Evolutionary conservation across 2,797 vertebrate species (phyloP).

Genomic region (Erpetoichthys calabaricus): DNA sequence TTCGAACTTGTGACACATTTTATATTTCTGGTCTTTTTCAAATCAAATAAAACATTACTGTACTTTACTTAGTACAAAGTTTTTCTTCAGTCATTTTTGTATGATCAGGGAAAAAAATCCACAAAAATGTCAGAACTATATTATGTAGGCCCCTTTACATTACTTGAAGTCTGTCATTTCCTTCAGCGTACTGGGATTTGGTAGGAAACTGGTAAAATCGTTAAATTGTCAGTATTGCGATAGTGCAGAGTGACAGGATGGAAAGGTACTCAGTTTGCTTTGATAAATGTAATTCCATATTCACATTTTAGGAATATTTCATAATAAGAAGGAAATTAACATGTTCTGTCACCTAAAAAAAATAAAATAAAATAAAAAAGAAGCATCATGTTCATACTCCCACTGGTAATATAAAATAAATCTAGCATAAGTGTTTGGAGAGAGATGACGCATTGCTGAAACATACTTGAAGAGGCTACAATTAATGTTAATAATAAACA

Average conservation of each 20-base stretch:
- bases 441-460: slow-evolving; percentile 22
- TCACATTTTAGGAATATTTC: slow-evolving; percentile 27
- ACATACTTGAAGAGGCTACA: too few species aligned
- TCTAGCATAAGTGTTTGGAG: slow-evolving; percentile 35
- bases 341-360: slow-evolving; percentile 31
- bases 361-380: slow-evolving; percentile 29
- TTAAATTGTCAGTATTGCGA: slow-evolving; percentile 65
- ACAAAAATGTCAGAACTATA: slow-evolving; percentile 42
- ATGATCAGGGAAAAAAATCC: slow-evolving; percentile 25
- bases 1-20: not conserved
- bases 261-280: slow-evolving; percentile 40
- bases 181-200: slow-evolving; percentile 48
- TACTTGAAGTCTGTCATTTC: slow-evolving; percentile 60
- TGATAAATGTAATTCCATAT: slow-evolving; percentile 32
- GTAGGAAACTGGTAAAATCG: slow-evolving; percentile 67
- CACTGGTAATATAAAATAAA: slow-evolving; percentile 31
- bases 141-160: slow-evolving; percentile 42
- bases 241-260: slow-evolving; percentile 51
- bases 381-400: slow-evolving; percentile 30
- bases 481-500: too few species aligned
- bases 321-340: slow-evolving; percentile 33
- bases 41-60: slow-evolving; percentile 26
- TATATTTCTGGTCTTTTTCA: not conserved
- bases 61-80: slow-evolving; percentile 21
- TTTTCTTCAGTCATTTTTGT: slow-evolving; percentile 27